Evolutionary conservation across 2,113 vertebrate species (phyloP).

Genomic region (Motacilla tschutschensis): DNA sequence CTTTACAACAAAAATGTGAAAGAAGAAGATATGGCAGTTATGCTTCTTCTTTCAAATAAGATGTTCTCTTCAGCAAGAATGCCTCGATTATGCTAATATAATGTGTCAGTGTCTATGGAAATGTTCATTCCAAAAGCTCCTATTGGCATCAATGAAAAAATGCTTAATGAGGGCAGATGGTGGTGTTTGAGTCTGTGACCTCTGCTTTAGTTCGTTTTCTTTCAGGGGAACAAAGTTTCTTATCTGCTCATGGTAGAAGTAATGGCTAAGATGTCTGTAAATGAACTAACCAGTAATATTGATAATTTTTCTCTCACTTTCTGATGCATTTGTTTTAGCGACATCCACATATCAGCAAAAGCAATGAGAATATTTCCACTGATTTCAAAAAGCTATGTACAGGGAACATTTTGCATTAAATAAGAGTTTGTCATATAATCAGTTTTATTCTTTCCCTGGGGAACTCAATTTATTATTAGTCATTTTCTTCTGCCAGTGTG

Average conservation of each 20-base stretch:
- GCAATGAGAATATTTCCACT: background rate
- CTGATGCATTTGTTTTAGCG: background rate
- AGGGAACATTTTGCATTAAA: background rate
- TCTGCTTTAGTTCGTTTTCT: background rate
- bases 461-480: conserved; percentile 34
- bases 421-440: background rate
- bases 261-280: background rate
- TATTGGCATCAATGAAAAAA: background rate
- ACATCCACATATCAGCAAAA: background rate
- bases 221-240: background rate
- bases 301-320: background rate
- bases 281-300: background rate
- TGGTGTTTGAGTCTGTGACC: background rate
- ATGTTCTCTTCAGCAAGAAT: background rate
- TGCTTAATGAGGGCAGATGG: background rate
- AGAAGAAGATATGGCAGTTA: background rate
- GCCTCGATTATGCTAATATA: background rate
- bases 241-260: background rate
- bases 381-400: background rate
- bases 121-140: background rate
- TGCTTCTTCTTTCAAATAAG: background rate
- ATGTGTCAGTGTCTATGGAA: background rate
- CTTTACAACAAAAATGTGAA: background rate
- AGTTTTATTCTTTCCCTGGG: conserved; percentile 12
- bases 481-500: background rate